A percentile compares a stretch with the other conserved stretches of the same genome.
Conservation (phyloP, 2,113 vertebrate species). For the Ia io region DNA sequence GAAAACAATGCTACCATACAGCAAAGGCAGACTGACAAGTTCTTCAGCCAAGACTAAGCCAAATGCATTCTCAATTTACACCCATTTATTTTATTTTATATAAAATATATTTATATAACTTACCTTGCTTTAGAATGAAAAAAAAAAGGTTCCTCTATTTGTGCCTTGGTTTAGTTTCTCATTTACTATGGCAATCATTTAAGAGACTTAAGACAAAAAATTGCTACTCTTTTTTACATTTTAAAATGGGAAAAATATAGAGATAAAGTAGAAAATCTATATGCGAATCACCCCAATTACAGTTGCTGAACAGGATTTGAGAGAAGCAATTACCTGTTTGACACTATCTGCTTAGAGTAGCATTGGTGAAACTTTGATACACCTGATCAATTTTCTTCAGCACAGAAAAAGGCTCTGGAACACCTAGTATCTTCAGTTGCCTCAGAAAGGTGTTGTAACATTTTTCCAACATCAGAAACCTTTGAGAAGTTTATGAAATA, state of each 20-base stretch:
- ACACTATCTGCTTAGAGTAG: neutral
- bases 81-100: slow-evolving; percentile 7
- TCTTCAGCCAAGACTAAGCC: neutral
- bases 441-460: neutral
- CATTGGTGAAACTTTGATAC: neutral
- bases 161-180: neutral
- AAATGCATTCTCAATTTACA: neutral
- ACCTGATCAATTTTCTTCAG: neutral
- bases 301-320: neutral
- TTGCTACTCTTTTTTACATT: neutral
- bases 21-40: neutral
- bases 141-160: neutral
- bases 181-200: neutral
- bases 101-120: neutral
- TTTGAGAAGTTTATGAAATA: neutral
- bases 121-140: neutral
- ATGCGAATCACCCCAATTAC: neutral
- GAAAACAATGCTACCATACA: neutral
- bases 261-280: neutral
- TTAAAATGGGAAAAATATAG: neutral
- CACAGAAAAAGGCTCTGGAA: neutral
- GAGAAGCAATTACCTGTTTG: neutral
- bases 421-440: neutral
- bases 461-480: neutral
- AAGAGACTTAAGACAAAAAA: neutral